These are phyloP conservation scores for Pantherophis vulpinus DNA, from an alignment of 2,797 vertebrate genomes.

Conservation along the genomic window DNA sequence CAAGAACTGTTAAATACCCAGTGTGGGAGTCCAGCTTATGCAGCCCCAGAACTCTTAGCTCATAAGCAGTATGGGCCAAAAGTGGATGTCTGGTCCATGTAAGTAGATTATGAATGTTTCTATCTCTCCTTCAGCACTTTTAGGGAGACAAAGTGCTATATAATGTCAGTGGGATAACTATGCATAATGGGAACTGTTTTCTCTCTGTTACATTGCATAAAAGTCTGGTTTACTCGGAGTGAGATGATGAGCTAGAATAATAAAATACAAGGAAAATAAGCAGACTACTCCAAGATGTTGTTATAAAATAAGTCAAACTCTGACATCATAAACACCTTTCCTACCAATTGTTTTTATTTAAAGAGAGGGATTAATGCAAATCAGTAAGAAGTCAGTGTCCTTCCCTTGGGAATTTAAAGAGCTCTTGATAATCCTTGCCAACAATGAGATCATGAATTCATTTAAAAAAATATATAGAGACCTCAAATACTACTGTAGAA, in stretches of 20 bases:
- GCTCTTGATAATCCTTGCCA: neutral
- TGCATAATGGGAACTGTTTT: neutral
- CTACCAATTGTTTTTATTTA: neutral
- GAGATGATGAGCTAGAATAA: neutral
- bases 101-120: conserved; percentile 65
- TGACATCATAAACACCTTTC: neutral
- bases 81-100: conserved; percentile 86
- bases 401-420: neutral
- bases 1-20: conserved; percentile 82
- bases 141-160: neutral
- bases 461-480: neutral
- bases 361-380: neutral
- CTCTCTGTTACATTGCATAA: neutral
- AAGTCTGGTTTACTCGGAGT: neutral
- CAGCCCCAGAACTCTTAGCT: conserved; percentile 82
- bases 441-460: neutral
- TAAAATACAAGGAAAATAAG: neutral
- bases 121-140: neutral
- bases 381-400: neutral
- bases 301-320: neutral
- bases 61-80: conserved; percentile 87
- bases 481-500: neutral
- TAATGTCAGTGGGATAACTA: neutral
- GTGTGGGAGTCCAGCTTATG: conserved; percentile 84
- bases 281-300: neutral